Percentiles rank a stretch among this genome's conserved stretches.
phyloP scores from a whole-genome alignment of 2,113 vertebrate genomes.

The Myrmecophaga tridactyla region DNA sequence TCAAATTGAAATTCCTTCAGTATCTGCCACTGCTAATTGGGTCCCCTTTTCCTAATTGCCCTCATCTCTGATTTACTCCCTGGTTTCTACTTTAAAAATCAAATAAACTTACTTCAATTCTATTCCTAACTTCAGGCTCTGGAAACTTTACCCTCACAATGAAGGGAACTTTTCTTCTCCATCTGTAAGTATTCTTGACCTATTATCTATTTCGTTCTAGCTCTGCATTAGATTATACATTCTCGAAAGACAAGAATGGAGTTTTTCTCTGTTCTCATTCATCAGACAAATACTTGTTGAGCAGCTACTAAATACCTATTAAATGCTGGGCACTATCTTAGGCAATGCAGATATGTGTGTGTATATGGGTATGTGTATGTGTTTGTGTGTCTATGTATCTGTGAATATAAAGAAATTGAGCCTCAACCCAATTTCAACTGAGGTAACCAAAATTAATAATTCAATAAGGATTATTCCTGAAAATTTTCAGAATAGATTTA shows the following conservation, averaged over 20 bases:
- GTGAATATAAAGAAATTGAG: not conserved
- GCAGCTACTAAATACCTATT: not conserved
- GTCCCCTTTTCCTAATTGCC: not conserved
- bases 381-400: not conserved
- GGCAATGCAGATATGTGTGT: not conserved
- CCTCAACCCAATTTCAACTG: not conserved
- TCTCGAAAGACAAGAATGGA: not conserved
- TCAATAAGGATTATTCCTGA: not conserved
- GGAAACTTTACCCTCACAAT: not conserved
- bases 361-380: too few relatives aligned
- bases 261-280: not conserved
- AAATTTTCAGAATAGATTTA: not conserved
- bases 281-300: not conserved
- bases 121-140: too few relatives aligned
- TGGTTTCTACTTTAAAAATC: too few relatives aligned
- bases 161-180: not conserved
- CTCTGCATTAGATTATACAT: not conserved
- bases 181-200: not conserved
- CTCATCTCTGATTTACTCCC: too few relatives aligned
- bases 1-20: slow-evolving; percentile 10
- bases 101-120: too few relatives aligned
- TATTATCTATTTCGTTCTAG: not conserved
- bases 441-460: not conserved
- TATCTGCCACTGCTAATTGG: not conserved
- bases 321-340: not conserved